Percentiles rank a stretch among this genome's conserved stretches.
phyloP scores from a whole-genome alignment of 2,888 invertebrate genomes.

The Yponomeuta malinellus region DNA sequence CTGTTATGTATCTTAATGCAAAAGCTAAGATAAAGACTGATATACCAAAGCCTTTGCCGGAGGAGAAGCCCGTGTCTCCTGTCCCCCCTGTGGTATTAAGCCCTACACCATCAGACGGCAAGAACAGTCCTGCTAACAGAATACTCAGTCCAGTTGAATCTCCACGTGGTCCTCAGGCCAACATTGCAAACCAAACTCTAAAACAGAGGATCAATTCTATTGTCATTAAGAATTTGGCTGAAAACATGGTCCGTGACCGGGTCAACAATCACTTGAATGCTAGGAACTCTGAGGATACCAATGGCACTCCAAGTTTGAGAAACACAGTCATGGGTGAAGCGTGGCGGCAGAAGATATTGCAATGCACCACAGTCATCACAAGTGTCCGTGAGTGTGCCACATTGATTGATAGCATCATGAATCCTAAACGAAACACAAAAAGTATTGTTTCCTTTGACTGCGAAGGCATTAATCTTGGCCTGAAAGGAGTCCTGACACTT shows the following conservation, averaged over 20 bases:
- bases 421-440: constrained; percentile 69
- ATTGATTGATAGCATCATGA: constrained; percentile 84
- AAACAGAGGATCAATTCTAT: constrained; percentile 92
- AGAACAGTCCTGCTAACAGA: constrained; percentile 61
- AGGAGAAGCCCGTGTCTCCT: constrained; percentile 54
- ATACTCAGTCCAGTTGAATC: constrained; percentile 72
- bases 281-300: constrained; percentile 57
- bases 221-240: constrained; percentile 91
- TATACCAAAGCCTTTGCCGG: constrained; percentile 64
- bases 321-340: constrained; percentile 79
- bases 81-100: constrained; percentile 54
- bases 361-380: constrained; percentile 87
- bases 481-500: constrained; percentile 90
- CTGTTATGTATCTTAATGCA: constrained; percentile 73
- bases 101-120: constrained; percentile 67
- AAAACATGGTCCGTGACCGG: constrained; percentile 81
- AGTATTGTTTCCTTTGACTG: constrained; percentile 90
- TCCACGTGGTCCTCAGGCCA: constrained; percentile 64
- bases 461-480: constrained; percentile 94
- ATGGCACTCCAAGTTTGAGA: constrained; percentile 58
- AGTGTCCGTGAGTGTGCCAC: constrained; percentile 86
- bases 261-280: constrained; percentile 67
- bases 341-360: constrained; percentile 88
- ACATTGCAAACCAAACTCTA: constrained; percentile 83
- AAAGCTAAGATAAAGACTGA: constrained; percentile 70